Evolutionary conservation across 2,888 invertebrate species (phyloP).

Genomic region (Drosophila neotestacea): DNA sequence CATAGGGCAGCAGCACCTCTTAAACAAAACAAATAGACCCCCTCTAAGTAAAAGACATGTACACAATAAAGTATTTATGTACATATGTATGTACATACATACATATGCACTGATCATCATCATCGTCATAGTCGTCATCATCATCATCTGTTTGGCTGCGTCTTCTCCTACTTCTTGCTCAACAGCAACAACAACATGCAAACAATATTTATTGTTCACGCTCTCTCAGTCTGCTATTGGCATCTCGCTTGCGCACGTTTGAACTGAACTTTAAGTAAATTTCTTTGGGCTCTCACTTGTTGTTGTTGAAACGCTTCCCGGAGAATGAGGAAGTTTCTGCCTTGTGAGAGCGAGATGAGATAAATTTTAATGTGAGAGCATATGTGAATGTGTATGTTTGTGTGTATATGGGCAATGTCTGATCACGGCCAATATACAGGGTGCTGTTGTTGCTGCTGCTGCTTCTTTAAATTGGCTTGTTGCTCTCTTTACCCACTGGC

Average conservation of each 20-base stretch:
- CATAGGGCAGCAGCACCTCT: conserved; percentile 64
- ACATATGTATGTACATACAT: conserved; percentile 13
- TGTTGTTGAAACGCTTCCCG: conserved; percentile 76
- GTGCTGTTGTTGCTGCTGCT: conserved; percentile 46
- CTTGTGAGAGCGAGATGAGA: conserved; percentile 59
- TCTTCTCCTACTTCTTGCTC: conserved; percentile 54
- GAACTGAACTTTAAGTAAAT: conserved; percentile 52
- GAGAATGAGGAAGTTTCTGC: conserved; percentile 78
- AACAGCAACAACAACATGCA: conserved; percentile 41
- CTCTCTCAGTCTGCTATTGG: conserved; percentile 39
- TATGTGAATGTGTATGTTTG: conserved; percentile 15
- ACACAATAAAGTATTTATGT: conserved; percentile 64
- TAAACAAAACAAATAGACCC: conserved; percentile 80
- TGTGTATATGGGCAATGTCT: conserved; percentile 50
- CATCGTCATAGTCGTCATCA: conserved; percentile 45
- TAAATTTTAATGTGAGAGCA: conserved; percentile 60
- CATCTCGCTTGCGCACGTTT: conserved; percentile 44
- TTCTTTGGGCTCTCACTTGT: conserved; percentile 64
- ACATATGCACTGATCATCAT: conserved; percentile 37
- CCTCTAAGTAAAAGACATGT: conserved; percentile 81
- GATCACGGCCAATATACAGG: conserved; percentile 57
- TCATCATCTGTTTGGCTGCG: conserved; percentile 47
- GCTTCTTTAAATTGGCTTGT: conserved; percentile 63
- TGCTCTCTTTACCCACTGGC: conserved; percentile 83
- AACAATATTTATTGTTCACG: conserved; percentile 58